Base-by-base conservation (phyloP, 2,797 vertebrate species). In the Sebastes matsubarae region DNA sequence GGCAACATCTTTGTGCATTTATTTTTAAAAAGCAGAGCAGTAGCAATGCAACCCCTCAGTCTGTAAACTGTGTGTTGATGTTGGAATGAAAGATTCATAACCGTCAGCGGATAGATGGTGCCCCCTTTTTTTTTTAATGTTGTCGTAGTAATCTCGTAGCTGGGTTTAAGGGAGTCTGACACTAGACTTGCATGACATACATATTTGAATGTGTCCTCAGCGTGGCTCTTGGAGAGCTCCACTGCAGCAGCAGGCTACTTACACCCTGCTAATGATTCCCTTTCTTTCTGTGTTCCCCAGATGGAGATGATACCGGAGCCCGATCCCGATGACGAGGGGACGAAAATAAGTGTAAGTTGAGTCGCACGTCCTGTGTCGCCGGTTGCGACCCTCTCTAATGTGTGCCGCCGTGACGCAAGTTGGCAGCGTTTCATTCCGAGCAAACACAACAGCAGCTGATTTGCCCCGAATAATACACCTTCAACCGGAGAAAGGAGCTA, bases 261-360 rank as follows among this genome's bases (percentile, higher is more conserved):
- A 65, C 65, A 70, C 64, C 64, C 63, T n/a, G 9, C 77, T 91
- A 73, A 92, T 57, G 22, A 8, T 75, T 16, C 52, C 79, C 70
- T 81, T 64, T 12, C 38, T 91, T 32, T 82, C 13, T 88, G 38
- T 88, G 38, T 92, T 84, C 42, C 50, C 42, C 94, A 98, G 97
- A 96, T 97, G 95, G 97, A 98, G 91, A 93, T 97, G 85, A 85
- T 96, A 84, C 95, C 96, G 38, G 97, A 97, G 86, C 90, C 95
- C 55, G 97, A 99, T 89, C 96, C 96, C 27, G 97, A 98, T 83
- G 97, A 94, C 12, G 98, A 98, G 46, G 97, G 97, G 79, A 97
- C 97, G n/a, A 99, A 99, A 95, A 98, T 99, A 95, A 99, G 98
- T 83, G 98, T 98, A 96, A 98, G 97, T 93, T 65, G 18, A 80